Conservation (phyloP, 1,140 invertebrate genomes). For the Drosophila cardini region DNA sequence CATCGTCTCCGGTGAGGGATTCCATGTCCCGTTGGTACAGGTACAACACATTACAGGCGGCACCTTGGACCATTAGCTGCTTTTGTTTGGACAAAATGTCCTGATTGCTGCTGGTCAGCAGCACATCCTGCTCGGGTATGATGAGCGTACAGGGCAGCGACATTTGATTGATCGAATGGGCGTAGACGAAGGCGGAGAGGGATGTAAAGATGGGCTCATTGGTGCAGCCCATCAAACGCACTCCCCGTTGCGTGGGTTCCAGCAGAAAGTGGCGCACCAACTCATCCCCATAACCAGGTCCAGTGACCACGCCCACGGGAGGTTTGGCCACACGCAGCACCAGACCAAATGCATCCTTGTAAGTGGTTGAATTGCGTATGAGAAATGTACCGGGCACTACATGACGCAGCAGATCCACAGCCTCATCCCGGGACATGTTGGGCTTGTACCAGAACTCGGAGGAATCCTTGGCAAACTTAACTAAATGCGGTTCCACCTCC, state of each 20-base stretch:
- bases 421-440: conserved; percentile 97
- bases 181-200: conserved; percentile 97
- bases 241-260: conserved; percentile 97
- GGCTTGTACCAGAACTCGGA: conserved; percentile 99
- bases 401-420: conserved; percentile 93
- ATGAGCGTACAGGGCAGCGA: conserved; percentile 95
- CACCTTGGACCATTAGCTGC: conserved; percentile 86
- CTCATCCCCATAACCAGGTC: conserved; percentile 87
- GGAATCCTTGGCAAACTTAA: conserved; percentile 97
- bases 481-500: conserved; percentile 95
- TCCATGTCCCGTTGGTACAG: conserved; percentile 96
- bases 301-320: conserved; percentile 86
- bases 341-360: conserved; percentile 94
- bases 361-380: conserved; percentile 91
- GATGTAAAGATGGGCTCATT: conserved; percentile 99
- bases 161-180: conserved; percentile 97
- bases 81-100: conserved; percentile 54
- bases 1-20: conserved; percentile 96
- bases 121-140: conserved; percentile 89
- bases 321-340: conserved; percentile 95
- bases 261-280: conserved; percentile 98
- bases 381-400: conserved; percentile 96
- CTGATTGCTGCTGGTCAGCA: conserved; percentile 38
- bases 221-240: conserved; percentile 96
- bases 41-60: conserved; percentile 97